phyloP scores from a whole-genome alignment of 2,113 vertebrate genomes.

The Salminus brasiliensis region DNA sequence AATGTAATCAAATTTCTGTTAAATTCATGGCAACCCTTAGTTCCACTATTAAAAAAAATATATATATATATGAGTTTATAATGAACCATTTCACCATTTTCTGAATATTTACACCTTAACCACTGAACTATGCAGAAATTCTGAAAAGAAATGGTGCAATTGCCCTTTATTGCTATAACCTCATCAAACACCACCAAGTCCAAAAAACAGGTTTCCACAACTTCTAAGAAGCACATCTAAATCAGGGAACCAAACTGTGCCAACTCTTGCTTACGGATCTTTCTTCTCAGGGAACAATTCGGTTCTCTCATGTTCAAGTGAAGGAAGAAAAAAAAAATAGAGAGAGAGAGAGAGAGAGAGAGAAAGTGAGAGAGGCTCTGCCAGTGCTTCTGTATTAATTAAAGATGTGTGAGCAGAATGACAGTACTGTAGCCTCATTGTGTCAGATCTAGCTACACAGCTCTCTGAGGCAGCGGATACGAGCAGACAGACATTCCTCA shows the following conservation, averaged over 20 bases:
- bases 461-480: conserved; percentile 29
- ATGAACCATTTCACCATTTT: too few relatives aligned
- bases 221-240: not conserved
- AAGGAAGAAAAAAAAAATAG: not conserved
- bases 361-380: conserved; percentile 1
- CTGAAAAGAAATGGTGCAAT: too few relatives aligned
- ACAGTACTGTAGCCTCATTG: conserved; percentile 51
- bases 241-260: not conserved
- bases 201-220: not conserved
- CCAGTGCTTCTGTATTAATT: conserved; percentile 48
- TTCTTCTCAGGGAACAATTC: not conserved
- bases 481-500: conserved; percentile 37
- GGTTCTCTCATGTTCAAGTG: conserved; percentile 11
- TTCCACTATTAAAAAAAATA: too few relatives aligned
- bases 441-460: conserved; percentile 51
- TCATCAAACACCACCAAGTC: too few relatives aligned
- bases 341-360: conserved; percentile 6
- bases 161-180: too few relatives aligned
- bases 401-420: conserved; percentile 42
- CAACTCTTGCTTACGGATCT: not conserved
- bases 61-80: too few relatives aligned
- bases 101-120: too few relatives aligned
- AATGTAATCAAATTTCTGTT: too few relatives aligned
- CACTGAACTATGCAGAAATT: too few relatives aligned
- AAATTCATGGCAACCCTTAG: too few relatives aligned